Percentiles rank a stretch among this genome's conserved stretches.
These are phyloP conservation scores for Drosophila pachea DNA, from an alignment of 1,140 invertebrate species.

Conservation along the genomic window DNA sequence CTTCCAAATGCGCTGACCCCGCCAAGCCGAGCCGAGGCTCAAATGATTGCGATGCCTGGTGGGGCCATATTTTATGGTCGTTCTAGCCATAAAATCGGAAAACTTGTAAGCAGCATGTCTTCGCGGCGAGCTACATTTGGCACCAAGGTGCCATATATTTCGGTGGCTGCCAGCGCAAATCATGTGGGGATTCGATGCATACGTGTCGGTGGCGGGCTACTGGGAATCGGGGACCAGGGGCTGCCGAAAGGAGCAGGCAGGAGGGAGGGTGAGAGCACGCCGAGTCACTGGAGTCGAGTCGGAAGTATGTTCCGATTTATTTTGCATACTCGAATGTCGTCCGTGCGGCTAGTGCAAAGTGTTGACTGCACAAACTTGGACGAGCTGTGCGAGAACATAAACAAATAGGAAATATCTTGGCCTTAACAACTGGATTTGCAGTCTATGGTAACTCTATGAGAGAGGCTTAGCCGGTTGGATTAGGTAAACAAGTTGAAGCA, in stretches of 20 bases:
- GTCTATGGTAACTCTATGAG: background rate
- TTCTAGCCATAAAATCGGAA: slow-evolving; percentile 48
- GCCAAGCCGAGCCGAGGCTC: slow-evolving; percentile 1
- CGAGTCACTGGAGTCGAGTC: background rate
- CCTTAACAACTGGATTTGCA: slow-evolving; percentile 7
- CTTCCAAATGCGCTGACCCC: slow-evolving; percentile 43
- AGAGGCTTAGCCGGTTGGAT: slow-evolving; percentile 14
- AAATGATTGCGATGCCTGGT: slow-evolving; percentile 27
- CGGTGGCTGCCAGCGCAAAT: slow-evolving; percentile 32
- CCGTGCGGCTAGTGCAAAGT: slow-evolving; percentile 17
- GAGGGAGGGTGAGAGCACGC: background rate
- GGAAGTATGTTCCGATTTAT: slow-evolving; percentile 29
- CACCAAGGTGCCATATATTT: slow-evolving; percentile 61
- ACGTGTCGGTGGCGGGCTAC: slow-evolving; percentile 22
- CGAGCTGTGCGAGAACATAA: background rate
- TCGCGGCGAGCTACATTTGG: slow-evolving; percentile 43
- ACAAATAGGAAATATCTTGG: slow-evolving; percentile 10
- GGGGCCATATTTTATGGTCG: slow-evolving; percentile 41
- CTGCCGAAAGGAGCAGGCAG: background rate
- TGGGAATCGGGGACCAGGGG: no score
- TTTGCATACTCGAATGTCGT: slow-evolving; percentile 42
- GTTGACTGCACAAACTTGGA: slow-evolving; percentile 1
- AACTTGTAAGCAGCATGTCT: slow-evolving; percentile 63
- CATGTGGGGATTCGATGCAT: slow-evolving; percentile 52
- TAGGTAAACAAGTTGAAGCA: background rate